Percentiles rank a stretch among this genome's conserved stretches.
Conservation (phyloP, 2,797 vertebrate genomes). For the Benthosema pterotum region DNA sequence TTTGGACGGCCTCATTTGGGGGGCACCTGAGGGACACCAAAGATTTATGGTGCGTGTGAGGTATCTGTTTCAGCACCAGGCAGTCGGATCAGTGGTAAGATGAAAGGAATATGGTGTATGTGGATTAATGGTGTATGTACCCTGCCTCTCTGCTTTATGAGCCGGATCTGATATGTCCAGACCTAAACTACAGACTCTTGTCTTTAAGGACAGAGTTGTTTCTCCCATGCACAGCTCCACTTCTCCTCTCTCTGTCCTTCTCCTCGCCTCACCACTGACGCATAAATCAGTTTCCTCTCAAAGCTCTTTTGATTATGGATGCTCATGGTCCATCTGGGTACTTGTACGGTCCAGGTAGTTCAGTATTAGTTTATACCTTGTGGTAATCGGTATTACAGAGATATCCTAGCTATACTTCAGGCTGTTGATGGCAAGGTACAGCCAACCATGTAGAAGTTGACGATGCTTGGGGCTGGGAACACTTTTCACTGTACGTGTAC, state of each 20-base stretch:
- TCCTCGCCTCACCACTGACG: not conserved
- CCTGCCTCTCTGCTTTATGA: conserved; percentile 36
- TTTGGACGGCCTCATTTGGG: conserved; percentile 19
- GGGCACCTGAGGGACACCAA: conserved; percentile 30
- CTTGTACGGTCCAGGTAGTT: not conserved
- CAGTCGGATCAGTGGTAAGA: conserved; percentile 26
- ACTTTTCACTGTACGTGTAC: no score
- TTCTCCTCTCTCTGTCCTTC: not conserved
- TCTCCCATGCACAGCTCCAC: not conserved
- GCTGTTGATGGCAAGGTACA: no score
- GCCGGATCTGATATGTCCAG: conserved; percentile 23
- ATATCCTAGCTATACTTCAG: no score
- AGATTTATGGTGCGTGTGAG: conserved; percentile 9
- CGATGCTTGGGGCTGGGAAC: no score
- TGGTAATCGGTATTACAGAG: no score
- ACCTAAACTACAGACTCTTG: conserved; percentile 16
- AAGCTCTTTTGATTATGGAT: not conserved
- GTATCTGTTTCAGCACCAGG: conserved; percentile 18
- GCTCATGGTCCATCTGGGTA: not conserved
- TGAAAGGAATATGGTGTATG: conserved; percentile 9
- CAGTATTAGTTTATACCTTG: not conserved
- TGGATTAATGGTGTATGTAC: conserved; percentile 40
- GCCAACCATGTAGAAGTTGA: no score
- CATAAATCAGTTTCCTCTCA: not conserved
- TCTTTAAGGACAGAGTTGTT: conserved; percentile 1